Base-by-base conservation (phyloP, 1,140 invertebrate genomes). In the Steinernema khuongi region DNA sequence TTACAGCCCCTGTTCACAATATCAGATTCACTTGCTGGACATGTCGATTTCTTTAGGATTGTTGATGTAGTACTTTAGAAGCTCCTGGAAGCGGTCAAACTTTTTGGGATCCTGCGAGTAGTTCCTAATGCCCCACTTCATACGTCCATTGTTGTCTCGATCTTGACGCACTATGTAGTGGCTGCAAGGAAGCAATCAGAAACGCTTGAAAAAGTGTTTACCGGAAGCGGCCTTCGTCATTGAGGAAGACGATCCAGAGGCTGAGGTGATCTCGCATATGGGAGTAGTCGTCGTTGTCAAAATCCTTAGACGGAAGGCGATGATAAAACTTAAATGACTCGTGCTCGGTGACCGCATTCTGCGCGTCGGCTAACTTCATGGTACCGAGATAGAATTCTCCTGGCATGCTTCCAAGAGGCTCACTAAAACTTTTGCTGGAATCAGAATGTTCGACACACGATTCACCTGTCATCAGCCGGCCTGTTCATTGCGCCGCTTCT, bases 361-460 rank as follows among this genome's bases (percentile, higher is more conserved):
- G 50, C 7, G 50, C 50, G 4, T 60, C 50, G 4, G 50, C 50
- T 14, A 60, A n/a, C 22, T 60, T 60, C 50, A 60, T 22, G 11
- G 50, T 14, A 26, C 50, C 50, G 7, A 60, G 19, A 22, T 60
- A 60, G 50, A 17, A 60, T 22, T 60, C 50, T 7, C 50, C 50
- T 7, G 50, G 7, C 11, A 60, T 4, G 7, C 7, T 26, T 7
- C 50, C 50, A 4, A 60, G 11, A 7, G 11, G 14, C 4, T 60
- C 50, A 26, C 50, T 60, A 60, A 60, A 60, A 60, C n/a, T n/a
- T n/a, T n/a, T n/a, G n/a, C n/a, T n/a, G 50, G 4, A 60, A 60
- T 2, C 7, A 17, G 19, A 60, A 17, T 4, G 26, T 14, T 60
- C 14, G 7, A 60, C 4, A 60, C 50, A 60, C 14, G 50, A 60